Evolutionary conservation across 1,140 invertebrate genomes (phyloP), one percentile per base, ranked within the genome.

Genomic region (Dinothrombium tinctorium): DNA sequence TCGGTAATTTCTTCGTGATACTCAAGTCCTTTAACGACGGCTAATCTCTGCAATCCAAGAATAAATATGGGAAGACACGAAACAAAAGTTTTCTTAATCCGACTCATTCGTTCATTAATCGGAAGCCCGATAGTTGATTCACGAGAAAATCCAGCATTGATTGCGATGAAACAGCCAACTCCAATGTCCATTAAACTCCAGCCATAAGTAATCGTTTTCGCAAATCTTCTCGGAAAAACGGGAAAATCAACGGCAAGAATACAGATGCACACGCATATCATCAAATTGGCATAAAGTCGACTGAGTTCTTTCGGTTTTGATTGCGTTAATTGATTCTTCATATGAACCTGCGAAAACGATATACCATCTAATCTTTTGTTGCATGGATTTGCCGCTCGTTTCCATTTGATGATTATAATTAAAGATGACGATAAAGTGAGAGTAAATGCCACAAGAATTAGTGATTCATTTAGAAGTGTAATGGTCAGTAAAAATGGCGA

Each of bases 211-310:
- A 80, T 73, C 8, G 80, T 84, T 61, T 96, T 95, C 0, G 73
- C 75, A 57, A 81, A 76, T 43, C 69, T 61, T 29, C 73, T 58
- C 1, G 87, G 84, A 60, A 86, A 94, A 24, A 76, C 60, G 17
- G 59, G 60, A 59, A 94, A 95, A 62, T 96, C 89, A 1, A 95
- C 83, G 14, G 80, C 86, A 23, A 95, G 59, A 49, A 96, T 94
- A 47, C 71, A 76, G 45, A 84, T 63, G 32, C 37, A 24, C 4
- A 46, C 45, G 19, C 19, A 24, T 11, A 46, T 9, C 22, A 47
- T 29, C 14, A 46, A 23, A 15, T 36, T 29, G 19, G 42, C 28
- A 12, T 37, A 29, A n/a, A 47, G 26, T n/a, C n/a, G n/a, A n/a
- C n/a, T n/a, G n/a, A n/a, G n/a, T n/a, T n/a, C n/a, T n/a, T n/a